Evolutionary conservation across 2,113 vertebrate genomes (phyloP).

Genomic region (Chaetorhynchus papuensis): DNA sequence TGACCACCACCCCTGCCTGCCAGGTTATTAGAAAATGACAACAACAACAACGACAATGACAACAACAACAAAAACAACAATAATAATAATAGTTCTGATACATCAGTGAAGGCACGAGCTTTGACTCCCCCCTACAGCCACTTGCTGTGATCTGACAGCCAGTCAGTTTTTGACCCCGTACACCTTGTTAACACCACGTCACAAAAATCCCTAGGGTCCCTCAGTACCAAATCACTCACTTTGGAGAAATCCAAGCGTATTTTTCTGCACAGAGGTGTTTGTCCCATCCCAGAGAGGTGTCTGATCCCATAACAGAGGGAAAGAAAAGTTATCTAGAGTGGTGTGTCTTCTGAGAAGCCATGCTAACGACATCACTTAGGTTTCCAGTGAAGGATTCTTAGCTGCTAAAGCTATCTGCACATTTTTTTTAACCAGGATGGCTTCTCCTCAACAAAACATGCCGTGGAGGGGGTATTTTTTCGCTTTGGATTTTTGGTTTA

Average conservation of each 20-base stretch:
- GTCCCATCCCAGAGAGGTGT: background rate
- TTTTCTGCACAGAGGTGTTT: background rate
- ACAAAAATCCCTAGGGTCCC: background rate
- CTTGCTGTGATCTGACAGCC: background rate
- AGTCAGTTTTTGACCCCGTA: background rate
- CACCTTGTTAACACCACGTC: rapidly evolving
- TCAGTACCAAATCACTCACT: background rate
- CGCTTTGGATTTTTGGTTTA: background rate
- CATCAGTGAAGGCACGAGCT: background rate
- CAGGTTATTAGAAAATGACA: background rate
- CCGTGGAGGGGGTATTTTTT: rapidly evolving
- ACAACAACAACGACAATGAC: background rate
- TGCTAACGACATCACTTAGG: background rate
- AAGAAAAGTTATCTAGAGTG: background rate
- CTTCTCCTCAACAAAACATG: background rate
- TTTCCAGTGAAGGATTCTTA: background rate
- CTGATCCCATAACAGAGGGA: background rate
- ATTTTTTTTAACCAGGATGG: background rate
- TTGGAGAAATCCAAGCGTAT: background rate
- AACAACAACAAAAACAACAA: background rate
- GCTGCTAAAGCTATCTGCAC: background rate
- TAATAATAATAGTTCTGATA: background rate
- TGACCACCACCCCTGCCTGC: background rate
- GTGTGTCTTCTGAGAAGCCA: background rate
- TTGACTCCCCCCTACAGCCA: background rate